Conservation (phyloP, 2,797 vertebrate genomes). For the Diplodus puntazzo region DNA sequence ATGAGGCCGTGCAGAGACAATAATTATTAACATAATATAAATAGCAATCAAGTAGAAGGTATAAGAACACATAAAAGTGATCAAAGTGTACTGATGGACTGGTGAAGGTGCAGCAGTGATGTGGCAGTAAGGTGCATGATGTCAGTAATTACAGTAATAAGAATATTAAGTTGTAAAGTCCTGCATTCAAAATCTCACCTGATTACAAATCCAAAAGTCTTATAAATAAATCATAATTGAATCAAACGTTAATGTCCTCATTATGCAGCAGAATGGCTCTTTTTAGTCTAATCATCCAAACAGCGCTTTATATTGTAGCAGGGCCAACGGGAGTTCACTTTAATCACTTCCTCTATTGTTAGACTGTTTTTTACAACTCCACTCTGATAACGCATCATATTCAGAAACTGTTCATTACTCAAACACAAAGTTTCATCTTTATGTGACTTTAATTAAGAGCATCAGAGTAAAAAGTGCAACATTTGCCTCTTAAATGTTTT, state of each 20-base stretch:
- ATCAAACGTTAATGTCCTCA: background rate
- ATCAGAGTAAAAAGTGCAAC: background rate
- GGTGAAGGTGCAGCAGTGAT: background rate
- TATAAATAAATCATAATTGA: background rate
- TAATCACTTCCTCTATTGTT: background rate
- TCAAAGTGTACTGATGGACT: too few relatives aligned
- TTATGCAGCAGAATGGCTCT: background rate
- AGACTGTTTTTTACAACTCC: background rate
- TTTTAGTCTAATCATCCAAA: background rate
- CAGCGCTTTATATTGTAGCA: background rate
- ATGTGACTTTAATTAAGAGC: constrained; percentile 8
- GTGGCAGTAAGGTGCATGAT: too few relatives aligned
- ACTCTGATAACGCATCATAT: constrained; percentile 3
- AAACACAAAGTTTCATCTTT: constrained; percentile 6
- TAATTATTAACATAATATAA: too few relatives aligned
- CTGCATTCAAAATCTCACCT: background rate
- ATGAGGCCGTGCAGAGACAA: too few relatives aligned
- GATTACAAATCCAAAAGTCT: constrained; percentile 4
- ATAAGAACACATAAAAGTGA: too few relatives aligned
- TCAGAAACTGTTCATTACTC: background rate
- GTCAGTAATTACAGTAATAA: too few relatives aligned
- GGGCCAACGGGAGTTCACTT: background rate
- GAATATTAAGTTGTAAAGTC: too few relatives aligned
- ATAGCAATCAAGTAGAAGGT: too few relatives aligned
- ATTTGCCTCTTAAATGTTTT: background rate